Evolutionary conservation across 1,140 invertebrate species (phyloP), one percentile per base, ranked within the genome.

Genomic region (Ceratina calcarata): DNA sequence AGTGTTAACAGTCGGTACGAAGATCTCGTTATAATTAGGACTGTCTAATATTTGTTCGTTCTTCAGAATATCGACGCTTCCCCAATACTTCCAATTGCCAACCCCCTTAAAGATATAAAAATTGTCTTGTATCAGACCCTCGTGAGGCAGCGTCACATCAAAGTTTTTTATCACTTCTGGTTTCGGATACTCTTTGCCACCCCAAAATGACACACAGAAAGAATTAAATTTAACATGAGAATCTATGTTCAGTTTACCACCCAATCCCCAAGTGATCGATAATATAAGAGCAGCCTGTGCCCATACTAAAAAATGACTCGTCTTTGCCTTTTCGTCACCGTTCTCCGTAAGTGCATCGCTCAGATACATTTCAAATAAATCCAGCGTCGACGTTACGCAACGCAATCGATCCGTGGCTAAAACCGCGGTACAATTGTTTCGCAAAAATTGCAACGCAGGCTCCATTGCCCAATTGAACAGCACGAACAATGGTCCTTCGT

Each of bases 1-100:
- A 12, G 94, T 95, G 68, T 96, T 95, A 0, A 94, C 86, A 0
- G 95, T 96, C 6, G 95, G 95, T 24, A 96, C 93, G 81, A 95
- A 94, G 69, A 94, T 93, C 87, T 95, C 80, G 69, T 32, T 72
- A 0, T 24, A 58, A 20, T 45, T 60, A 45, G n/a, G 37, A 3
- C 45, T 67, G 45, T 86, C 85, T 16, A 74, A 71, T 37, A 92
- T 86, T 74, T 92, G 89, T 57, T 92, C 89, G 60, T 64, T 86
- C 80, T 94, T 94, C n/a, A 94, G 66, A 24, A 91, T 24, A 51
- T 95, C 94, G 0, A 24, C 10, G 20, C 16, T 72, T 78, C 68
- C 88, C 89, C 90, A 94, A 27, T 91, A 86, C 82, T 94, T 95
- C 95, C 94, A 95, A 22, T 45, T 86, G 3, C 94, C 94, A 67